Base-by-base conservation (phyloP, 2,113 vertebrate genomes). In the Ctenomys sociabilis region DNA sequence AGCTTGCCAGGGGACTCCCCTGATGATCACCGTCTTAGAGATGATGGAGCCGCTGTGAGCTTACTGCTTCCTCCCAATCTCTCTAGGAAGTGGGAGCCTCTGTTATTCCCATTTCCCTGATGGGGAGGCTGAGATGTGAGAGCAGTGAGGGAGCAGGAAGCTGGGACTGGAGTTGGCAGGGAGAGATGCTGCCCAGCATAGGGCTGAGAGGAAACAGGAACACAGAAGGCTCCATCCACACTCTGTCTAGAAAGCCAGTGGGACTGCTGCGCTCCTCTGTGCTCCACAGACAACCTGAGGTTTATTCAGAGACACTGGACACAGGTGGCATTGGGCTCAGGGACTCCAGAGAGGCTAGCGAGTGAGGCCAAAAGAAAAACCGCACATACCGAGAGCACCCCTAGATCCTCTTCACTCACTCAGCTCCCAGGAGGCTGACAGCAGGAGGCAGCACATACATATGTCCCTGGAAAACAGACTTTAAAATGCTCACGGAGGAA, bases 321-420 rank as follows among this genome's bases (percentile, higher is more conserved):
- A 54, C 7, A 5, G 5, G 4, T 26, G 8, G 1, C 8, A 66
- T 77, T 88, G 16, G 30, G 37, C 35, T 35, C 26, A 63, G 30
- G 30, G 22, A 12, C 24, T 43, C 54, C 21, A 49, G 16, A 40
- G 7, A 40, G 49, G 35, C 10, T 21, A 3, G 40, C 5, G 35
- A 37, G 12, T 40, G 30, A 70, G 8, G 19, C 40, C 75, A 86
- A 28, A 88, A 72, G 43, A 93, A 95, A 85, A n/a, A 54, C 30
- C 17, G 17, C 35, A 61, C 37, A 90, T 10, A 37, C 49, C 35
- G 14, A 63, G 5, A 70, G 63, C 43, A 90, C 17, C 26, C 13
- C 12, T 4, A 2, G 5, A 59, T 21, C 1, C 0, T 37, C 16
- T 21, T 40, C 24, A 61, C 4, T 32, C 1, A 32, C 57, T 57